A percentile compares a stretch with the other conserved stretches of the same genome.
Conservation (phyloP, 2,888 invertebrate species). For the Agrenia bidenticulata region DNA sequence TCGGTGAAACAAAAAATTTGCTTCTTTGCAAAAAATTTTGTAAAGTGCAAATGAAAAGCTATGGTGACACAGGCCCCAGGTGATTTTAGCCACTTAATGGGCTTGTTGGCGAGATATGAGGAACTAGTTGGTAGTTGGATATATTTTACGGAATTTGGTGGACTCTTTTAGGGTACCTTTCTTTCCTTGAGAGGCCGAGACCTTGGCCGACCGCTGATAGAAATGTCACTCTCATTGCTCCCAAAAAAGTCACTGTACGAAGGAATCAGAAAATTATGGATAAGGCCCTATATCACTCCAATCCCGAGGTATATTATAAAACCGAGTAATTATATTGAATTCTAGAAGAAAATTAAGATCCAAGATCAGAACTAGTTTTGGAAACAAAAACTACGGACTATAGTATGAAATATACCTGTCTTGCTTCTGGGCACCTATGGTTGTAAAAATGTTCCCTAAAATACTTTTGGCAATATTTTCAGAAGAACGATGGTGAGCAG, state of each 20-base stretch:
- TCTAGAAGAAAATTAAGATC: too few relatives aligned
- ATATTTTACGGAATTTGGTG: constrained; percentile 31
- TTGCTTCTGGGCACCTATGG: not conserved
- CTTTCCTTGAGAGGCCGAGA: constrained; percentile 32
- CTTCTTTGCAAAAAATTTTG: too few relatives aligned
- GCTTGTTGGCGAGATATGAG: too few relatives aligned
- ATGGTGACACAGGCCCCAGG: too few relatives aligned
- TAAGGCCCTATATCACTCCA: constrained; percentile 3
- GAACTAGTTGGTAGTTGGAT: too few relatives aligned
- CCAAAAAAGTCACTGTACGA: constrained; percentile 27
- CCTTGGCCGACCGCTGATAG: constrained; percentile 27
- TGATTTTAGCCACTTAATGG: too few relatives aligned
- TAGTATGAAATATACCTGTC: constrained; percentile 13
- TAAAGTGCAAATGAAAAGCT: too few relatives aligned
- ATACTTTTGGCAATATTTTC: not conserved
- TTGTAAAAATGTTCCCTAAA: constrained; percentile 11
- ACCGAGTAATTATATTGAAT: too few relatives aligned
- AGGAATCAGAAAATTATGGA: constrained; percentile 1
- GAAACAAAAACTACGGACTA: too few relatives aligned
- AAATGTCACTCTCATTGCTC: constrained; percentile 42
- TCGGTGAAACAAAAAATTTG: too few relatives aligned
- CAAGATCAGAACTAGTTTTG: too few relatives aligned
- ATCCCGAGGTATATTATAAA: too few relatives aligned
- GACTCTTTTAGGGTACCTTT: constrained; percentile 30
- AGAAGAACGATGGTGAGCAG: not conserved